A percentile compares a stretch with the other conserved stretches of the same genome.
These are phyloP conservation scores for Minunthozetes semirufus DNA, from an alignment of 2,888 invertebrate genomes.

Conservation along the genomic window DNA sequence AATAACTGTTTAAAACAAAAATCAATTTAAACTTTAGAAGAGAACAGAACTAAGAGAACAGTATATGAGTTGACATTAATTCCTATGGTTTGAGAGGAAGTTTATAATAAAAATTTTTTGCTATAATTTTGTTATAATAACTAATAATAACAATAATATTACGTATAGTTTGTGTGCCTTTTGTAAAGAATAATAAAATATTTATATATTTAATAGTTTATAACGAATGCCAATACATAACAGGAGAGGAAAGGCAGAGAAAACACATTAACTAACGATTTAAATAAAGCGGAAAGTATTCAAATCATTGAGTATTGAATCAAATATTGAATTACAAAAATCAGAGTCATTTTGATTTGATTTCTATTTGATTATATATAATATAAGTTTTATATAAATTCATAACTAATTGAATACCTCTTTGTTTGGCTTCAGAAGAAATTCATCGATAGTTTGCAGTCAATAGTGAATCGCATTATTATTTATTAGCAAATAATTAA, in stretches of 20 bases:
- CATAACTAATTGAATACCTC: conserved; percentile 16
- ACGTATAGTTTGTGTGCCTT: background rate
- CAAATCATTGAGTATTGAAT: background rate
- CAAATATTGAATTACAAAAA: background rate
- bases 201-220: background rate
- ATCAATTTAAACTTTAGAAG: background rate
- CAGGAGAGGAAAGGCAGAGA: background rate
- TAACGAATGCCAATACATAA: background rate
- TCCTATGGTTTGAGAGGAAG: background rate
- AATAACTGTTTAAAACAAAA: background rate
- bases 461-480: conserved; percentile 9
- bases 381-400: background rate
- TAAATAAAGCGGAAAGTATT: conserved; percentile 4
- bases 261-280: background rate
- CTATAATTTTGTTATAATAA: background rate
- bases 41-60: background rate
- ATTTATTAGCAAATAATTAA: conserved; percentile 1
- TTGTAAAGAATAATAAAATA: background rate
- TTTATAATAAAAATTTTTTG: background rate
- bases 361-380: background rate
- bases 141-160: background rate
- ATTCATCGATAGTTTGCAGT: background rate
- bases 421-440: background rate
- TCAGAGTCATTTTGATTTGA: background rate
- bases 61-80: background rate